Conservation (phyloP, 2,888 invertebrate genomes). For the Sesia bembeciformis region DNA sequence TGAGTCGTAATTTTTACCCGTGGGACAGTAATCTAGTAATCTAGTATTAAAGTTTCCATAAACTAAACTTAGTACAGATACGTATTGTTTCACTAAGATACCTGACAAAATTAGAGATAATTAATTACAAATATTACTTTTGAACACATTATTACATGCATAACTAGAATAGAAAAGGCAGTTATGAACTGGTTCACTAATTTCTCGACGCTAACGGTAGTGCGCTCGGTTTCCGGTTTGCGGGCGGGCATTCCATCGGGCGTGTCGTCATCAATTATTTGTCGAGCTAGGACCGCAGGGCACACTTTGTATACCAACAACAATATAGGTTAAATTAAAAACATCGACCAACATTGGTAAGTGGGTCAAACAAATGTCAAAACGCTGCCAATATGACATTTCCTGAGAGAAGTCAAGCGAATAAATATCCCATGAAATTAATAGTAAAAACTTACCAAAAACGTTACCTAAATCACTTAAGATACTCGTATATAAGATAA, state of each 20-base stretch:
- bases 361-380: slow-evolving; percentile 20
- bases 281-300: slow-evolving; percentile 30
- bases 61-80: too few species aligned
- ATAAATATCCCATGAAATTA: background rate
- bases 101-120: too few species aligned
- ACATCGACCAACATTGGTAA: slow-evolving; percentile 15
- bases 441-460: too few species aligned
- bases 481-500: too few species aligned
- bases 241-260: slow-evolving; percentile 46
- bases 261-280: slow-evolving; percentile 58
- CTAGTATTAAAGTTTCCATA: too few species aligned
- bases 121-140: too few species aligned
- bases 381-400: slow-evolving; percentile 4
- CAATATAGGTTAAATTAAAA: slow-evolving; percentile 21
- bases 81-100: too few species aligned
- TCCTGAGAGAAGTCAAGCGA: slow-evolving; percentile 3
- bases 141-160: too few species aligned
- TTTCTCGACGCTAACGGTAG: background rate
- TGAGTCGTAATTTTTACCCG: too few species aligned
- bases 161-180: too few species aligned
- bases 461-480: too few species aligned
- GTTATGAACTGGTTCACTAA: background rate
- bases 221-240: slow-evolving; percentile 43
- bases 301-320: slow-evolving; percentile 15
- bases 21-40: too few species aligned